Base-by-base conservation (phyloP, 2,797 vertebrate genomes). In the Pelobates cultripes region DNA sequence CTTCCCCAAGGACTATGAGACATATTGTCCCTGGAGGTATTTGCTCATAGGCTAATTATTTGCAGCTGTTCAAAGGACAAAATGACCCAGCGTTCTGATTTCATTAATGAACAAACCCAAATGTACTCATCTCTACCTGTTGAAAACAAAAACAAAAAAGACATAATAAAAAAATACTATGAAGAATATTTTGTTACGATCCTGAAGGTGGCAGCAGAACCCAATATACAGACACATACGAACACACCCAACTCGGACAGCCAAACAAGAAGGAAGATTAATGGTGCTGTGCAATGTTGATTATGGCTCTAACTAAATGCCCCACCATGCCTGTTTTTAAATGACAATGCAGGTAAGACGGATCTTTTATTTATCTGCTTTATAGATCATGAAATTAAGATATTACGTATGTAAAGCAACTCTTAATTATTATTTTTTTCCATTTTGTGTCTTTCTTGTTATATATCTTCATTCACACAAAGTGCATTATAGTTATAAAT, bases 171-270 rank as follows among this genome's bases (percentile, higher is more conserved):
- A 17, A 71, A 71, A 57, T 10, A 7, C 4, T 28, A 51, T 45
- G n/a, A 7, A 47, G 8, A 8, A 47, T 7, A 17, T 73, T 53
- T 43, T 14, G 0, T 14, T 12, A 43, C 68, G 68, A n/a, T 89
- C 92, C 92, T 92, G 91, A 85, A 91, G 93, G 70, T 93, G 93
- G 93, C 92, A 93, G 92, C 91, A 94, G 86, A 93, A 90, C 85
- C 90, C 88, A 79, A 80, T n/a, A 17, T 61, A 44, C 0, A 1
- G 40, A 83, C 90, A 86, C 67, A 70, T 85, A 80, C 4, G 17
- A 17, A 72, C 82, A 84, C 82, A 86, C 75, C 9, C 67, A 13
- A 13, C 15, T 1, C 2, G 3, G 74, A 28, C 0, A 40, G 41
- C 70, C 64, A 84, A 87, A 86, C 78, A 85, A 88, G 84, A 0